Evolutionary conservation across 2,888 invertebrate genomes (phyloP).

Genomic region (Pristionchus entomophagus): DNA sequence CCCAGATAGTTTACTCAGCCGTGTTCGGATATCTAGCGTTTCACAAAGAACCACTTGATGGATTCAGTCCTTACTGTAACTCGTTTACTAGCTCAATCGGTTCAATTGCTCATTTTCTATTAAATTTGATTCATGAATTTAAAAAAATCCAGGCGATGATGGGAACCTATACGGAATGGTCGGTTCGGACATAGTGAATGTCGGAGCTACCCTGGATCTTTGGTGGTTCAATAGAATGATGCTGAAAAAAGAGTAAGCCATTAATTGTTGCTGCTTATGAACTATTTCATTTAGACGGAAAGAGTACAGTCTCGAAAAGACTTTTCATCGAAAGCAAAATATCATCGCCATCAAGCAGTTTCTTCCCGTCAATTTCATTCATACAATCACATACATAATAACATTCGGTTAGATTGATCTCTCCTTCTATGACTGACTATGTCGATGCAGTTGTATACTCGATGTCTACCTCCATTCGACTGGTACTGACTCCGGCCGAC

Average conservation of each 20-base stretch:
- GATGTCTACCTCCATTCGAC: background rate
- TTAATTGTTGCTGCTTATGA: background rate
- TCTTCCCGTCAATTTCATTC: background rate
- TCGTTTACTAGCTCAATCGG: background rate
- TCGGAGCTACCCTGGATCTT: background rate
- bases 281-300: background rate
- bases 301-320: background rate
- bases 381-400: background rate
- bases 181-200: background rate
- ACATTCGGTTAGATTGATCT: background rate
- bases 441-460: background rate
- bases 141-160: background rate
- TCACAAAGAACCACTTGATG: background rate
- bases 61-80: background rate
- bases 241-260: background rate
- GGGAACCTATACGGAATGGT: background rate
- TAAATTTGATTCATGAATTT: background rate
- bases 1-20: background rate
- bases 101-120: background rate
- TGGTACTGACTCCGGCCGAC: background rate
- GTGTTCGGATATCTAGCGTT: background rate
- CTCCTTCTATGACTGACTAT: background rate
- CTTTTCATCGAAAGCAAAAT: background rate
- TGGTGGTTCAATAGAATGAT: background rate
- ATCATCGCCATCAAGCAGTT: too few species aligned